Evolutionary conservation across 2,113 vertebrate species (phyloP).

Genomic region (Ancistrus triradiatus): DNA sequence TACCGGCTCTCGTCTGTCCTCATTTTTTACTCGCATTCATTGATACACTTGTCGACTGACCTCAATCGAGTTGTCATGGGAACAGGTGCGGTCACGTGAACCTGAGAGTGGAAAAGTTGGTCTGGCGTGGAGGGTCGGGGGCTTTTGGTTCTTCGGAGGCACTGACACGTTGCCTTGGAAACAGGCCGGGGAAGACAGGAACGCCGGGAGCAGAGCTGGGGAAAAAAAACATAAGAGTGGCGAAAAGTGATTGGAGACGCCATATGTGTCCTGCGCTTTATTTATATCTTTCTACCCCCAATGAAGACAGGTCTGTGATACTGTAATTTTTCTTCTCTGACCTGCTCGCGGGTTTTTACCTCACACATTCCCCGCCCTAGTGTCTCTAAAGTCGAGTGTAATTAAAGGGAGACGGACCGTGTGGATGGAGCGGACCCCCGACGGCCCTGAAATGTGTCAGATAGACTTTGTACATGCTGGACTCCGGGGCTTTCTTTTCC

Average conservation of each 20-base stretch:
- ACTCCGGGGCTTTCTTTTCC: slow-evolving; percentile 16
- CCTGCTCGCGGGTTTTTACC: background rate
- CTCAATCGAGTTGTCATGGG: slow-evolving; percentile 77
- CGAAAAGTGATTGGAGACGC: slow-evolving; percentile 33
- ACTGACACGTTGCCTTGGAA: slow-evolving; percentile 76
- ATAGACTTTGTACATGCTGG: background rate
- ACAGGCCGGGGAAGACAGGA: slow-evolving; percentile 70
- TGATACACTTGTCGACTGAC: slow-evolving; percentile 66
- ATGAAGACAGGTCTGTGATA: slow-evolving; percentile 30
- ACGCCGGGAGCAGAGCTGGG: slow-evolving; percentile 49
- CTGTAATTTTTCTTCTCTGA: slow-evolving; percentile 13
- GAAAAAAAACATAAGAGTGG: slow-evolving; percentile 40
- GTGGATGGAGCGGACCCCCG: background rate
- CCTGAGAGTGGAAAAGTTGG: slow-evolving; percentile 72
- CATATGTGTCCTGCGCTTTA: slow-evolving; percentile 28
- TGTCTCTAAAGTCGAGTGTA: slow-evolving; percentile 8
- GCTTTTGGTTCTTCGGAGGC: slow-evolving; percentile 67
- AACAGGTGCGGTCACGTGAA: slow-evolving; percentile 69
- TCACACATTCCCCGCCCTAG: background rate
- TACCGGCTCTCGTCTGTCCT: slow-evolving; percentile 13
- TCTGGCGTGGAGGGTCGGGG: slow-evolving; percentile 56
- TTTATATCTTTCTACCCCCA: slow-evolving; percentile 31
- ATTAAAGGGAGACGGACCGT: slow-evolving; percentile 15
- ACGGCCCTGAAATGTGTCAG: background rate
- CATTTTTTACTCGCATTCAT: slow-evolving; percentile 33